Base-by-base conservation (phyloP, 92 coral and sea anemone genomes). In the Parazoanthus darwini region DNA sequence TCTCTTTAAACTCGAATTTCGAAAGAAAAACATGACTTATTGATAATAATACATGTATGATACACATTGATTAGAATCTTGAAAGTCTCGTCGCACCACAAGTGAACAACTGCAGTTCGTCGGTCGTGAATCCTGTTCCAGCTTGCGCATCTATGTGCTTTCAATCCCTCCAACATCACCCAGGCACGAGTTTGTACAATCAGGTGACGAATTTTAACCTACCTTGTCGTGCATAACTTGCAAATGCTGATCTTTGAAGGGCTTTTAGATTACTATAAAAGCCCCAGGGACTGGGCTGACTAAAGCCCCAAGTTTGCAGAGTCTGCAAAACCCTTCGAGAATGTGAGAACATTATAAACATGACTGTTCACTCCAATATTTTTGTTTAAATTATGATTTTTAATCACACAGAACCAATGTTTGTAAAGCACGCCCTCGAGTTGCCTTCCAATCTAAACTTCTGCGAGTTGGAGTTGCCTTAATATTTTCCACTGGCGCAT, bases 151-250 rank as follows among this genome's bases (percentile, higher is more conserved):
- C 70, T 63, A 0, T 63, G 70, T 63, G 0, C 70, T 23, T 63
- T 26, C 70, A 63, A 20, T 63, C n/a, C 70, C 70, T 20, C 70
- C 25, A 63, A 22, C 26, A 63, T 63, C 70, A 63, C 7, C 51
- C 70, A 8, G 16, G 71, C 71, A 35, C 9, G 33, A 56, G 10
- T 54, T 77, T 43, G 80, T 18, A 77, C n/a, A 56, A 80, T 58
- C 25, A 80, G 65, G 9, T 18, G 4, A 54, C 3, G 18, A 54
- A 29, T 29, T 29, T 11, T 16, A 56, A 80, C 85, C 85, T 80
- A 80, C 85, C 85, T 80, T 80, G 85, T 35, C 72, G 68, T 54
- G 29, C 51, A 80, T 56, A 36, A 33, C 73, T 80, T 58, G 85
- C 35, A 1, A 25, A 58, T 35, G 85, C 35, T 80, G 72, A 35